Base-by-base conservation (phyloP, 2,888 invertebrate genomes). In the Caenorhabditis panamensis region DNA sequence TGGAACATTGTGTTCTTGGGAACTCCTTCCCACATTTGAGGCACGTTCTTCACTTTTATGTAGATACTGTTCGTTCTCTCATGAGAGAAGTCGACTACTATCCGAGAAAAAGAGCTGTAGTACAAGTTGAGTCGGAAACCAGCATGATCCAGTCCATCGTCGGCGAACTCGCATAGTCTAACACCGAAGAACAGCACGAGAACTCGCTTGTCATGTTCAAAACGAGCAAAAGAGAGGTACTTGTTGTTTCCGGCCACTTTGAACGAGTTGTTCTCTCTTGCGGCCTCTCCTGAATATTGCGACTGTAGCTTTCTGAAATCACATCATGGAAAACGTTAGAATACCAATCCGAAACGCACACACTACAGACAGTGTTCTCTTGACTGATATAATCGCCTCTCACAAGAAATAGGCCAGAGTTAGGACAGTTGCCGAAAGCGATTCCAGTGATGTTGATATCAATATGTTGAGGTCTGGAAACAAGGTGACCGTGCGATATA, bases 181-280 rank as follows among this genome's bases (percentile, higher is more conserved):
- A 84, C 67, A n/a, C 84, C 87, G 53, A 87, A 87, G 66, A 72
- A 85, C 22, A 86, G 51, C 6, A 69, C 41, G 6, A 86, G 28
- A 4, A 75, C 53, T 13, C 83, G 76, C 18, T 82, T 80, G 49
- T 87, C 87, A 56, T 87, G 87, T 59, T 86, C 86, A 26, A 86
- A 86, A 41, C 77, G 53, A 13, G 79, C 82, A 47, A 64, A 85
- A 1, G 86, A 86, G 16, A 83, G 69, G n/a, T 73, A 80, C 26
- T 41, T 28, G 24, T 83, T 83, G 31, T 11, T 61, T 8, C 82
- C 85, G 18, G 82, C 77, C 11, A 80, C 80, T 64, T 73, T 73
- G 63, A 69, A 82, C 0, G 63, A 47, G 13, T 16, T 58, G 36
- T 64, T 51, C 28, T 78, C 82, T 20, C 78, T 18, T 0, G 68